Percentiles rank a stretch among this genome's conserved stretches.
These are phyloP conservation scores for Ectropis crepuscularia DNA, from an alignment of 2,888 invertebrate genomes.

Conservation along the genomic window DNA sequence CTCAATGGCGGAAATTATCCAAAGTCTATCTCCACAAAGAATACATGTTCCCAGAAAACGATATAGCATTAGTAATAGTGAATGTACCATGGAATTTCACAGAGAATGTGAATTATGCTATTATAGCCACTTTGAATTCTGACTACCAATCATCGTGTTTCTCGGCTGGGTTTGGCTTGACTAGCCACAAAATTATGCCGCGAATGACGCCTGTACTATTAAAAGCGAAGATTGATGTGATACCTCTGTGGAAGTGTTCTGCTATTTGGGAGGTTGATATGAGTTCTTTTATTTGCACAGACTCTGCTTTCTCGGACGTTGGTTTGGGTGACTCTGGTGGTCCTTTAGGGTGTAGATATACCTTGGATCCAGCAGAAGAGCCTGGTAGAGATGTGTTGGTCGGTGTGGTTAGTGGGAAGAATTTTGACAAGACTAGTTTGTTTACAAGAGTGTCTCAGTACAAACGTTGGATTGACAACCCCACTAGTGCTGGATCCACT, in stretches of 20 bases:
- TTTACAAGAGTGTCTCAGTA: conserved; percentile 51
- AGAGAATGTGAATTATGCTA: conserved; percentile 46
- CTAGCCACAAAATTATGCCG: conserved; percentile 32
- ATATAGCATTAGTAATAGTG: conserved; percentile 58
- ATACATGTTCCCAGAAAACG: conserved; percentile 54
- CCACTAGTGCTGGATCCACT: background rate
- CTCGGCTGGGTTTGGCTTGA: conserved; percentile 61
- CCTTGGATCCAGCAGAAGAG: conserved; percentile 49
- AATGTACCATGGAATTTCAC: conserved; percentile 49
- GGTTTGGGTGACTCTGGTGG: conserved; percentile 70
- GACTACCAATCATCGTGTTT: conserved; percentile 56
- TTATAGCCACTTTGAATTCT: conserved; percentile 36
- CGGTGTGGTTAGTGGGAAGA: conserved; percentile 70
- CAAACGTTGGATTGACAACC: conserved; percentile 3
- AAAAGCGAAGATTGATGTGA: conserved; percentile 50
- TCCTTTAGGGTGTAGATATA: conserved; percentile 59
- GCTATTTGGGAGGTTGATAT: conserved; percentile 65
- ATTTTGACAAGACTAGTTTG: conserved; percentile 60
- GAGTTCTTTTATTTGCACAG: conserved; percentile 58
- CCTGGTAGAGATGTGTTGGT: conserved; percentile 52
- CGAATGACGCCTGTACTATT: conserved; percentile 51
- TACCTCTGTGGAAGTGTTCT: conserved; percentile 55
- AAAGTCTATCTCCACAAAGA: conserved; percentile 41
- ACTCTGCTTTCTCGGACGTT: conserved; percentile 53
- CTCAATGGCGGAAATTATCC: conserved; percentile 50